Conservation (phyloP, 1,140 invertebrate genomes). For the Neotoxoptera formosana region DNA sequence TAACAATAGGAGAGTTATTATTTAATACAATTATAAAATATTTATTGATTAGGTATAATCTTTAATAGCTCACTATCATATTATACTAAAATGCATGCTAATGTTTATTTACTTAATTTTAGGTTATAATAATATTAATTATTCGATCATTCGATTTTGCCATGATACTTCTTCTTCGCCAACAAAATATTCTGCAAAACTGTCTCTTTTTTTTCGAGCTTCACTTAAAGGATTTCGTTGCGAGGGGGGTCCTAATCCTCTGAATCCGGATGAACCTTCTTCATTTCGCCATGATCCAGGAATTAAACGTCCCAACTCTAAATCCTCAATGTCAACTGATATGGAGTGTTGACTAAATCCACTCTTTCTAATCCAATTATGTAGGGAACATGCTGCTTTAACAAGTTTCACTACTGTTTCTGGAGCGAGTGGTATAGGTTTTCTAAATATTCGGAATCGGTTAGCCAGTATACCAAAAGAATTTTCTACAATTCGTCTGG, state of each 20-base stretch:
- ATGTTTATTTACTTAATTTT: too few species aligned
- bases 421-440: background rate
- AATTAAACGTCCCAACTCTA: background rate
- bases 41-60: too few species aligned
- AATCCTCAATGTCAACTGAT: background rate
- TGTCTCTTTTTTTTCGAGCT: too few species aligned
- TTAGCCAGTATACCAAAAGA: background rate
- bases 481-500: background rate
- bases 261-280: background rate
- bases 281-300: slow-evolving; percentile 28
- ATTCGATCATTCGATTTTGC: too few species aligned
- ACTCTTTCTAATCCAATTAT: background rate
- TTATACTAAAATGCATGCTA: too few species aligned
- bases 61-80: too few species aligned
- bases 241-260: background rate
- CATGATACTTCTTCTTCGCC: too few species aligned
- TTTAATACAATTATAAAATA: too few species aligned
- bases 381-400: background rate
- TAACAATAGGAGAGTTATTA: too few species aligned
- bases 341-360: background rate
- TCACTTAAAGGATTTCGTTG: background rate
- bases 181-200: too few species aligned
- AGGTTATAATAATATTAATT: too few species aligned
- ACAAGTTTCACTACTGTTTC: background rate
- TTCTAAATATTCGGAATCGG: background rate